A percentile compares a stretch with the other conserved stretches of the same genome.
Evolutionary conservation across 2,113 vertebrate genomes (phyloP).

Genomic region (Aptenodytes forsteri): DNA sequence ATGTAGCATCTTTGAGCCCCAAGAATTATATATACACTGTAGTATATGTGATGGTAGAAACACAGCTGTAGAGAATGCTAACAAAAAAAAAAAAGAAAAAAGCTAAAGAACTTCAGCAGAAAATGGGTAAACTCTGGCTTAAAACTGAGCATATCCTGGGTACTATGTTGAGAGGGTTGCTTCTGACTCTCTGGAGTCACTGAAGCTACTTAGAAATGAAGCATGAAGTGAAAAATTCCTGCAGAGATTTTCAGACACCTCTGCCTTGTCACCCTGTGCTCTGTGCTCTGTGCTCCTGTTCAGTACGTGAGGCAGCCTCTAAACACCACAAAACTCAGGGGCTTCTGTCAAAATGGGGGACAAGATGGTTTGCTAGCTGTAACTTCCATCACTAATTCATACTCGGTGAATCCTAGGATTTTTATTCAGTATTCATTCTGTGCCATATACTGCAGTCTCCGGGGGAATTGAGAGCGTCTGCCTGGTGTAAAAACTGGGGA

Average conservation of each 20-base stretch:
- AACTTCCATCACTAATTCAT: background rate
- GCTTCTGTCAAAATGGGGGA: background rate
- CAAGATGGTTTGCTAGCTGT: background rate
- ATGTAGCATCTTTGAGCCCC: background rate
- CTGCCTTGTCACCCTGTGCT: background rate
- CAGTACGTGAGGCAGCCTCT: background rate
- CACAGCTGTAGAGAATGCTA: background rate
- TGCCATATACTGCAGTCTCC: background rate
- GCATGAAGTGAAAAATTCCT: background rate
- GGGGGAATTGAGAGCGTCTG: rapidly evolving
- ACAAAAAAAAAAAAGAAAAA: background rate
- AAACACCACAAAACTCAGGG: background rate
- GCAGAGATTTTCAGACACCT: background rate
- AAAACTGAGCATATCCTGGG: background rate
- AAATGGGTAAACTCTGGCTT: background rate
- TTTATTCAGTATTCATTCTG: background rate
- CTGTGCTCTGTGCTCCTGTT: background rate
- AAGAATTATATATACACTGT: background rate
- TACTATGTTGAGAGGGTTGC: background rate
- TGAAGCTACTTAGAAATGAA: background rate
- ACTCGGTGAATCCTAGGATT: background rate
- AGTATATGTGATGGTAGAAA: background rate
- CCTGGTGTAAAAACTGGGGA: background rate
- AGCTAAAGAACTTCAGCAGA: background rate
- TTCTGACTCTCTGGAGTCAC: background rate